Conservation (phyloP, 2,888 invertebrate species). For the Clostera curtula region DNA sequence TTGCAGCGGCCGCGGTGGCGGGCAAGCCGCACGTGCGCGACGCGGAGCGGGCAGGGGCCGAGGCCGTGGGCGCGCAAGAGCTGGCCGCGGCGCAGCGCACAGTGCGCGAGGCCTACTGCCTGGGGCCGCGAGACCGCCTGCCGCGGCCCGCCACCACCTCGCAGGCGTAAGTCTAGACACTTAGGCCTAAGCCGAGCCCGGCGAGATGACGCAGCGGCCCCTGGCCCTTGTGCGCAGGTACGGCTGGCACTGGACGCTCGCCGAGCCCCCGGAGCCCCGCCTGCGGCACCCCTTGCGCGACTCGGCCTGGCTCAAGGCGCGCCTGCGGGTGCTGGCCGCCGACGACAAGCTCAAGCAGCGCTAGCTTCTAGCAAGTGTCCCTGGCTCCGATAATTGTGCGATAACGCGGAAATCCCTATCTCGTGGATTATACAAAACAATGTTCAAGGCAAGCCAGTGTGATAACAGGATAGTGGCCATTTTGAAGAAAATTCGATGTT, state of each 20-base stretch:
- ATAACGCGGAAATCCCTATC: no score
- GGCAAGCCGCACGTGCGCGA: slow-evolving; percentile 40
- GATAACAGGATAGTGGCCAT: no score
- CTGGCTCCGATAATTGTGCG: background rate
- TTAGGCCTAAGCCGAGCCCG: background rate
- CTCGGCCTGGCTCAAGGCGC: slow-evolving; percentile 59
- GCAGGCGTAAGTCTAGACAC: slow-evolving; percentile 31
- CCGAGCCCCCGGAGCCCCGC: slow-evolving; percentile 31
- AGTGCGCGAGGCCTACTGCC: slow-evolving; percentile 32
- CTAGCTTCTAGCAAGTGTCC: background rate
- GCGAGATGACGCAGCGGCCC: background rate
- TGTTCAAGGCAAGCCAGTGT: no score
- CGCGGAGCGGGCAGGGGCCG: slow-evolving; percentile 10
- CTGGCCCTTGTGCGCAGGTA: slow-evolving; percentile 42
- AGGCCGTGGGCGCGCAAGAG: slow-evolving; percentile 10
- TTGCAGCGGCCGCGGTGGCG: slow-evolving; percentile 49
- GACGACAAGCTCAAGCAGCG: slow-evolving; percentile 33
- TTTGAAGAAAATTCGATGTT: no score
- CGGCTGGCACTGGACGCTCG: slow-evolving; percentile 40
- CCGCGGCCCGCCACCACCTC: slow-evolving; percentile 31
- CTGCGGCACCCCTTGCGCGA: slow-evolving; percentile 60
- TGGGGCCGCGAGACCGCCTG: slow-evolving; percentile 34
- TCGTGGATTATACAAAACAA: no score
- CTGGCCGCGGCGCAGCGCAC: slow-evolving; percentile 25
- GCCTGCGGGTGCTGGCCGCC: slow-evolving; percentile 45